These are phyloP conservation scores for Leuciscus waleckii DNA, from an alignment of 2,797 vertebrate species.

Conservation along the genomic window DNA sequence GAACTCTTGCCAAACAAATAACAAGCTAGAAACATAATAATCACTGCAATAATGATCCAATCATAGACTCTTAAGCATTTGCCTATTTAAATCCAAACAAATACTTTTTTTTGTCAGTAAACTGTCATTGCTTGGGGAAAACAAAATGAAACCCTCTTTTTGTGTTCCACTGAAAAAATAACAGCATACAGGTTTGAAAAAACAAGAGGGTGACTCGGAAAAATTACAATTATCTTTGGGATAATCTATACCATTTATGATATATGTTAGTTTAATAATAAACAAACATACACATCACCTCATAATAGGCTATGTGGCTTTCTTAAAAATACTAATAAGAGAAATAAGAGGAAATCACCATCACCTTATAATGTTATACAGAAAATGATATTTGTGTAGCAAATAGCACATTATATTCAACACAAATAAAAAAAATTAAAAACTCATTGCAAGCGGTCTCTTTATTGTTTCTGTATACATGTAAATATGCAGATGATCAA, in stretches of 20 bases:
- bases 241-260: neutral
- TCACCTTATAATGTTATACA: neutral
- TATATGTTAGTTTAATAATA: neutral
- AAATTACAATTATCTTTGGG: neutral
- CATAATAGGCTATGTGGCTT: neutral
- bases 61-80: too few relatives aligned
- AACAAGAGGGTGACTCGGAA: neutral
- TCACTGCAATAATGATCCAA: too few relatives aligned
- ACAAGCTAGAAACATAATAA: too few relatives aligned
- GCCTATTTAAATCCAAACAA: too few relatives aligned
- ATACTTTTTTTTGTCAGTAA: neutral
- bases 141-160: neutral
- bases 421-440: neutral
- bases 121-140: neutral
- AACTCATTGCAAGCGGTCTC: neutral
- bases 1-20: too few relatives aligned
- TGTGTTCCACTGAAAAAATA: neutral
- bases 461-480: neutral
- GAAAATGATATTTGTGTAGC: neutral
- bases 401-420: neutral
- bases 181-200: neutral
- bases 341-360: neutral
- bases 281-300: neutral
- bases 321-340: neutral
- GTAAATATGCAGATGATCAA: constrained; percentile 24